Percentiles rank a stretch among this genome's conserved stretches.
These are phyloP conservation scores for Phasia obesa DNA, from an alignment of 2,888 invertebrate genomes.

Conservation along the genomic window DNA sequence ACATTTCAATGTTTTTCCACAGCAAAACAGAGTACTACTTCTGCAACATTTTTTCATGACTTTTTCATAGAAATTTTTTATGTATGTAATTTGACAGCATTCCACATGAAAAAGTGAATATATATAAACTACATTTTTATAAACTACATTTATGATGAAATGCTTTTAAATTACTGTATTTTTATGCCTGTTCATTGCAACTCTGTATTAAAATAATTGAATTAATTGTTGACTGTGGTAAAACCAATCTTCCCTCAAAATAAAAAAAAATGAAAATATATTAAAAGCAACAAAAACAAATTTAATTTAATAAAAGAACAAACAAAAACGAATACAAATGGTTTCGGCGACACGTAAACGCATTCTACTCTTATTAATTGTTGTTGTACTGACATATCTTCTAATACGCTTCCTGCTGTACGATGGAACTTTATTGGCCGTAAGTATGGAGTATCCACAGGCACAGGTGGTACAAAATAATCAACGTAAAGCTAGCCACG, in stretches of 20 bases:
- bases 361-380: conserved; percentile 72
- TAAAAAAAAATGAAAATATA: conserved; percentile 44
- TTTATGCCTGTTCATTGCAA: conserved; percentile 13
- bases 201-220: background rate
- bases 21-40: no score
- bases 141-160: no score
- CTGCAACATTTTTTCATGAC: no score
- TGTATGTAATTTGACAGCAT: no score
- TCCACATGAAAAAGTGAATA: no score
- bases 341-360: conserved; percentile 76
- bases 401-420: conserved; percentile 73
- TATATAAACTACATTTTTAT: no score
- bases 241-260: background rate
- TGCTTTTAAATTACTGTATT: no score
- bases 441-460: conserved; percentile 59
- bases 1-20: no score
- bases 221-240: background rate
- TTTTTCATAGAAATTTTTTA: no score
- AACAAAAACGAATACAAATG: conserved; percentile 72
- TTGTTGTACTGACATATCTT: conserved; percentile 69
- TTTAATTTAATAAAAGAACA: conserved; percentile 18
- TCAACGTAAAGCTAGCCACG: conserved; percentile 51
- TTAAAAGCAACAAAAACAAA: conserved; percentile 7
- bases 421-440: conserved; percentile 67
- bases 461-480: conserved; percentile 46